Percentiles rank a stretch among this genome's conserved stretches.
Evolutionary conservation across 2,888 invertebrate genomes (phyloP).

Genomic region (Papilio protenor): DNA sequence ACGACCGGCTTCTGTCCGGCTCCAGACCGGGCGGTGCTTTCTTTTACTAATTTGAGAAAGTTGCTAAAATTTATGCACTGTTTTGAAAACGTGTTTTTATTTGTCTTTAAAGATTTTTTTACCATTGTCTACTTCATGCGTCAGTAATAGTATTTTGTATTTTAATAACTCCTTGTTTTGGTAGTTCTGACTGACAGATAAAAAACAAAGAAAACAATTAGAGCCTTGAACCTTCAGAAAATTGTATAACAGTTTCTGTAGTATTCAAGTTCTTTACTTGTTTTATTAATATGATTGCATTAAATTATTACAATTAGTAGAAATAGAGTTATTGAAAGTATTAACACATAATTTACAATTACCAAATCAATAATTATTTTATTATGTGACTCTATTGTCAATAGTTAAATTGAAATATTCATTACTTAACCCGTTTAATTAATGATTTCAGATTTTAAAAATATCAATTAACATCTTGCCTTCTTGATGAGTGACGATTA

Average conservation of each 20-base stretch:
- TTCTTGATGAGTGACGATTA: constrained; percentile 7
- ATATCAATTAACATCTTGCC: background rate
- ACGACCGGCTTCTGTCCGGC: constrained; percentile 72
- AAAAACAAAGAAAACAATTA: background rate
- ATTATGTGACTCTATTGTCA: background rate
- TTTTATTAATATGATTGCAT: background rate
- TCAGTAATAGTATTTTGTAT: background rate
- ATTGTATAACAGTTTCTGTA: background rate
- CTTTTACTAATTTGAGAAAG: constrained; percentile 73
- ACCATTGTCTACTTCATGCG: background rate
- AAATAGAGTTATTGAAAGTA: background rate
- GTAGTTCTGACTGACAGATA: background rate
- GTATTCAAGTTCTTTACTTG: too few relatives aligned
- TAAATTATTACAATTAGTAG: background rate
- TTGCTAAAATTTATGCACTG: constrained; percentile 51
- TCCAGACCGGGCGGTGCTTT: constrained; percentile 69
- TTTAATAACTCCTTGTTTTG: background rate
- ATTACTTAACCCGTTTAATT: constrained; percentile 26
- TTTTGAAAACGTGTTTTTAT: constrained; percentile 29
- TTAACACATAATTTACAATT: too few relatives aligned
- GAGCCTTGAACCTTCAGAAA: background rate
- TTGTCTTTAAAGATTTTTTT: background rate
- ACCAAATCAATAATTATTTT: too few relatives aligned
- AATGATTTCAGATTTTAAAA: background rate
- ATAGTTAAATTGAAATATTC: background rate